Base-by-base conservation (phyloP, 1,140 invertebrate genomes). In the Trichoplusia ni region DNA sequence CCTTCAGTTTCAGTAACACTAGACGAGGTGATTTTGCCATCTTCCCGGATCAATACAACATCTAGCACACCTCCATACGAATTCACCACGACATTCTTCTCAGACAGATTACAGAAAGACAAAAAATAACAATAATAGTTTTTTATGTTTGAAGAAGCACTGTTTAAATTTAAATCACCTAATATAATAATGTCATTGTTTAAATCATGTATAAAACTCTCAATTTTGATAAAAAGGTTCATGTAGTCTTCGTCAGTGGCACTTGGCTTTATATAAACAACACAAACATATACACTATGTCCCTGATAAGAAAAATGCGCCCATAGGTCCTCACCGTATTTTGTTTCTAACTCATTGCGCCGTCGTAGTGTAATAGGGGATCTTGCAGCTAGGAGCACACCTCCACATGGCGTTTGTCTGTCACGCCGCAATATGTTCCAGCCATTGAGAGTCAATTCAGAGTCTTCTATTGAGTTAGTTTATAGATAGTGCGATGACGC, bases 201-300 rank as follows among this genome's bases (percentile, higher is more conserved):
- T 6, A 49, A 3, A 27, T 8, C 27, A 38, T 38, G n/a, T 27
- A 35, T 59, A 23, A 63, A 42, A 53, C 60, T 63, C 31, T 63
- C 60, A n/a, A 63, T 23, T 63, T 63, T 63, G 49, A 21, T 7
- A 11, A 64, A 64, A 27, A n/a, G 47, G 6, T 35, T 11, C 62
- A 64, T 58, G 14, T 64, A 64, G 11, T 56, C 46, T 18, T 18
- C 25, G 40, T 63, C 60, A 23, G 4, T 38, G 14, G 60, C 46
- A 63, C 46, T 68, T 0, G 67, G 62, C 37, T 69, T 65, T 4
- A 69, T 44, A 51, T 69, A 65, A 14, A 69, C 61, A 4, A 69
- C 67, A 58, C 67, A 69, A 19, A 69, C 23, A 61, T 46, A 40
- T 2, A 64, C 0, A 8, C 14, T 11, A 1, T 14, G 49, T 0